Base-by-base conservation (phyloP, 2,888 invertebrate genomes). In the Acronicta aceris region DNA sequence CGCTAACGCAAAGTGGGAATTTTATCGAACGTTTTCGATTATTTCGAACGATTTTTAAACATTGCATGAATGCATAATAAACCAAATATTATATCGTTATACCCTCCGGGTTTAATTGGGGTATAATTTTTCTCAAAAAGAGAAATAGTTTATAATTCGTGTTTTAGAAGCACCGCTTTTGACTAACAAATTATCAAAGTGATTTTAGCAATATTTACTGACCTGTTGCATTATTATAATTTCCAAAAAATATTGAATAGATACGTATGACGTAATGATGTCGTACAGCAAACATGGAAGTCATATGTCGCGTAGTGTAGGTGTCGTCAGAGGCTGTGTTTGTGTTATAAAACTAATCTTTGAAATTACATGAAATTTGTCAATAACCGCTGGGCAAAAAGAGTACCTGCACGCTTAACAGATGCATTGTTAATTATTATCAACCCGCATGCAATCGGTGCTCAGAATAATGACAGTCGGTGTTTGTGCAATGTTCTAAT, bases 291-390 rank as follows among this genome's bases (percentile, higher is more conserved):
- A 38, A 38, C n/a, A n/a, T n/a, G 38, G 38, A 38, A 25, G 10
- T 30, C 10, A 30, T 33, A 9, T 5, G 46, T 30, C 10, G 30
- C 27, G 33, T 53, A 16, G 59, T 56, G 59, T 30, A 42, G 50
- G 38, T 59, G 64, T 68, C 64, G 25, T 13, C 17, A 47, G 67
- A 59, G 63, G 63, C 64, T 64, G 58, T 27, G 38, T 36, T 30
- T 55, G 45, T 51, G 56, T 46, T 46, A 48, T 16, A 38, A 15
- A 21, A 33, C 55, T 33, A 42, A 25, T 43, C 6, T 27, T 17
- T 42, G 25, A 36, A 38, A 25, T 49, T 46, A 47, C 13, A 47
- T 13, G 7, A 38, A 12, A n/a, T 38, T 36, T 5, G 25, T n/a
- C 8, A 36, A 8, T 6, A 17, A 13, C 5, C 8, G 5, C 16